A percentile compares a stretch with the other conserved stretches of the same genome.
Conservation (phyloP, 2,113 vertebrate species). For the Tragelaphus scriptus region DNA sequence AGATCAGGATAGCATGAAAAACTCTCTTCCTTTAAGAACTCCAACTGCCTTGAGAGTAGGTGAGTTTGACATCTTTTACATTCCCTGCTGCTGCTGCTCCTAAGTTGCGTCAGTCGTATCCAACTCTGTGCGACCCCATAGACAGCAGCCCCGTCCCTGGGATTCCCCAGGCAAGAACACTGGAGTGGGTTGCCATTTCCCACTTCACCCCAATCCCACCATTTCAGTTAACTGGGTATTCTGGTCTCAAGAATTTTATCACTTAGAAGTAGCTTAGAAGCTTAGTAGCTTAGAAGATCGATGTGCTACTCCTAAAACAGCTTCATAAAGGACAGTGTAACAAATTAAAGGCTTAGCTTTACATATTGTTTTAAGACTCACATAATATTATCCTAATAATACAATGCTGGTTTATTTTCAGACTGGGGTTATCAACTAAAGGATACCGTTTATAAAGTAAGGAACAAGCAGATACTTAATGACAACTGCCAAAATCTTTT, state of each 20-base stretch:
- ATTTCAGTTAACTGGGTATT: background rate
- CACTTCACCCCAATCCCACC: background rate
- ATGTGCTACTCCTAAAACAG: background rate
- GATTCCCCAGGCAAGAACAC: too few relatives aligned
- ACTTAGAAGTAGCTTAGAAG: background rate
- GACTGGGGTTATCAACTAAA: background rate
- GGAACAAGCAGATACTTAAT: background rate
- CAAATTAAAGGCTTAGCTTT: background rate
- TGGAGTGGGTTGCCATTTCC: background rate
- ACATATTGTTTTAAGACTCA: background rate
- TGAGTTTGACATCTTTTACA: background rate
- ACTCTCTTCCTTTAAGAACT: background rate
- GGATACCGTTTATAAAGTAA: background rate
- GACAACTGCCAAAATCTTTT: background rate
- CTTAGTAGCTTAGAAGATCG: background rate
- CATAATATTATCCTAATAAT: background rate
- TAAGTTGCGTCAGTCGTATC: too few relatives aligned
- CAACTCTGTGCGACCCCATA: too few relatives aligned
- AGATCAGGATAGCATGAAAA: background rate
- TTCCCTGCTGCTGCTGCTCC: too few relatives aligned
- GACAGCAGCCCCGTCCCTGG: too few relatives aligned
- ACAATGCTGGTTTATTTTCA: background rate
- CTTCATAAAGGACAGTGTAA: background rate
- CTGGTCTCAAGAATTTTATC: background rate
- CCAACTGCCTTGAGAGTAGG: background rate